These are phyloP conservation scores for Cyanistes caeruleus DNA, from an alignment of 2,113 vertebrate genomes.

Conservation along the genomic window DNA sequence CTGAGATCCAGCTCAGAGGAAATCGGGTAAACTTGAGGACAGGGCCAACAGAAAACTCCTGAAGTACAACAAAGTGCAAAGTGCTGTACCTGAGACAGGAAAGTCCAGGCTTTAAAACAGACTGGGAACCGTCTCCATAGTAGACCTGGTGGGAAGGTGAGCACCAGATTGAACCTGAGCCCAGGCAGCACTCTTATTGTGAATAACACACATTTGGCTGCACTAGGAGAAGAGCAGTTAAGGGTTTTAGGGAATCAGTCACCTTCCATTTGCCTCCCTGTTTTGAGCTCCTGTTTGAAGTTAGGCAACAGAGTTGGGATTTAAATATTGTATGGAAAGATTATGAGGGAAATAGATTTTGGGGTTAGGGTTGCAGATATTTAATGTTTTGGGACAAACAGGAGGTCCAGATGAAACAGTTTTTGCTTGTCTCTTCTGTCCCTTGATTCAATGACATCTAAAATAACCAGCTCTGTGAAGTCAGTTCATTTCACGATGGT, in stretches of 20 bases:
- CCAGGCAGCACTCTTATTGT: accelerated
- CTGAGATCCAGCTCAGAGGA: background rate
- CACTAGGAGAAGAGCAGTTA: background rate
- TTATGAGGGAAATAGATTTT: background rate
- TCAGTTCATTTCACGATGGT: constrained; percentile 24
- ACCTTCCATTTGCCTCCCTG: accelerated
- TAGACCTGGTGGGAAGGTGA: background rate
- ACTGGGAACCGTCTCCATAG: background rate
- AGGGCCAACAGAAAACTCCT: background rate
- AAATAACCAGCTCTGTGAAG: constrained; percentile 41
- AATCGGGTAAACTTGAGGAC: background rate
- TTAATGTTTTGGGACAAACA: background rate
- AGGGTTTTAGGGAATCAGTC: background rate
- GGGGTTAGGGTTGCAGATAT: background rate
- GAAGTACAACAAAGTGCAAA: background rate
- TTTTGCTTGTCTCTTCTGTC: constrained; percentile 20
- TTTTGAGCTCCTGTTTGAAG: background rate
- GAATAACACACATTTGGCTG: background rate
- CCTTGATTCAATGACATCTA: constrained; percentile 24
- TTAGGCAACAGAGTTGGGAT: background rate
- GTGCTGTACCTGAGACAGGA: background rate
- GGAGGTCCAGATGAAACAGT: constrained; percentile 17
- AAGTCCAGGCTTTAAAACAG: background rate
- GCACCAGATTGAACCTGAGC: background rate
- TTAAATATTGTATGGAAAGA: background rate